These are phyloP conservation scores for Diadema setosum DNA, from an alignment of 35 echinoderm and acorn worm species.

Conservation along the genomic window DNA sequence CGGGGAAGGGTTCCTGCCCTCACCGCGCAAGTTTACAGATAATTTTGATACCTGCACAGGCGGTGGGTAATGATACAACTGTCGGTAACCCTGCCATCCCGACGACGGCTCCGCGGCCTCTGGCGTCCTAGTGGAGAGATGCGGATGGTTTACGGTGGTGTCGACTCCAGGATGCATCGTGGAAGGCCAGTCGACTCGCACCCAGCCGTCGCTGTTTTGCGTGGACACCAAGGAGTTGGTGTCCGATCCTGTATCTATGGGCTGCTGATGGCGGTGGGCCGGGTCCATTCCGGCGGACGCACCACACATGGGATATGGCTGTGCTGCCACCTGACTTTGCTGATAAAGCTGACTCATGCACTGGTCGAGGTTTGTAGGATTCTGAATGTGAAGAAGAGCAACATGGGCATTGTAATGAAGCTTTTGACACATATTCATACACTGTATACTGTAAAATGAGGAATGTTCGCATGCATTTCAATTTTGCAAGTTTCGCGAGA, in stretches of 20 bases:
- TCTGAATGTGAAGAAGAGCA: neutral
- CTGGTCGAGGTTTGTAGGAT: neutral
- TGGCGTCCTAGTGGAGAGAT: neutral
- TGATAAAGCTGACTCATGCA: neutral
- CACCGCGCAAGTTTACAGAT: neutral
- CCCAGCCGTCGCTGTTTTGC: neutral
- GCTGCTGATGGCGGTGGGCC: neutral
- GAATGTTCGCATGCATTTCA: too few species aligned
- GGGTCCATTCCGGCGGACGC: conserved; percentile 1
- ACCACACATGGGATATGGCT: neutral
- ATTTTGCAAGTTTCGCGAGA: too few species aligned
- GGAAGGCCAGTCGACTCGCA: neutral
- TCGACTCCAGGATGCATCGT: neutral
- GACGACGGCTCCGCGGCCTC: neutral
- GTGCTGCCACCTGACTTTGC: neutral
- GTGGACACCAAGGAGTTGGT: neutral
- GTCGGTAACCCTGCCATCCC: neutral
- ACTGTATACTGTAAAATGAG: too few species aligned
- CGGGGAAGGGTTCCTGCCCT: neutral
- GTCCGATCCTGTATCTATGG: neutral
- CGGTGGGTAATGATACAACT: neutral
- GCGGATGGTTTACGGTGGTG: neutral
- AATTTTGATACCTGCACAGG: neutral
- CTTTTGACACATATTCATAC: too few species aligned
- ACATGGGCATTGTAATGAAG: too few species aligned